Conservation (phyloP, 2,888 invertebrate species). For the Rhagonycha lutea region DNA sequence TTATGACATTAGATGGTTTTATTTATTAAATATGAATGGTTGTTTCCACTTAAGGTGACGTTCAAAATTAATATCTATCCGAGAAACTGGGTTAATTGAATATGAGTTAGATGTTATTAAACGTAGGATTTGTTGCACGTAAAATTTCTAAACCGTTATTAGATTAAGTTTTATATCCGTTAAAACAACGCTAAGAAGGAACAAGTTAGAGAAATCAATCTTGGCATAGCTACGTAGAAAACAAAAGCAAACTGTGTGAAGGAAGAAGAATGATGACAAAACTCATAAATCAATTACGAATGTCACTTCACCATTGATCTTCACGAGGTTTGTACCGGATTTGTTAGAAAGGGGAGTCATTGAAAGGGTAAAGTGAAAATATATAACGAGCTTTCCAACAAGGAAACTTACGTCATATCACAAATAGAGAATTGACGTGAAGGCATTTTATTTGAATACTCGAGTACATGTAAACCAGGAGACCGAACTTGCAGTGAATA, state of each 20-base stretch:
- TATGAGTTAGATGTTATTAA: background rate
- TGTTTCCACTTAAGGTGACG: background rate
- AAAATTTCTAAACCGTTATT: background rate
- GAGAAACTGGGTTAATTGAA: background rate
- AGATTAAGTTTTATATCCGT: background rate
- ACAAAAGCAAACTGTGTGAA: conserved; percentile 23
- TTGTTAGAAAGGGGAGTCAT: conserved; percentile 29
- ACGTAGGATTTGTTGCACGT: background rate
- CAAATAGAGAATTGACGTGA: conserved; percentile 10
- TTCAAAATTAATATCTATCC: background rate
- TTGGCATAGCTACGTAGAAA: conserved; percentile 5
- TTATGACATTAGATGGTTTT: background rate
- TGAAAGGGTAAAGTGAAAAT: conserved; percentile 22
- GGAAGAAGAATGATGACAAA: conserved; percentile 27
- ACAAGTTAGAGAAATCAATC: conserved; percentile 13
- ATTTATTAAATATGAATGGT: background rate
- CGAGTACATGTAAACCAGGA: conserved; percentile 26
- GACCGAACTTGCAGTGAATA: conserved; percentile 25
- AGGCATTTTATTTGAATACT: conserved; percentile 11
- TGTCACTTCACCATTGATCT: conserved; percentile 33
- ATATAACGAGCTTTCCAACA: conserved; percentile 15
- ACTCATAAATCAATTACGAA: conserved; percentile 41
- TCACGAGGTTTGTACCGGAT: conserved; percentile 31
- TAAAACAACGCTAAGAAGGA: background rate
- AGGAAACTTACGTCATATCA: conserved; percentile 27